Conservation (phyloP, 1,140 invertebrate species). For the Paracyclopina nana region DNA sequence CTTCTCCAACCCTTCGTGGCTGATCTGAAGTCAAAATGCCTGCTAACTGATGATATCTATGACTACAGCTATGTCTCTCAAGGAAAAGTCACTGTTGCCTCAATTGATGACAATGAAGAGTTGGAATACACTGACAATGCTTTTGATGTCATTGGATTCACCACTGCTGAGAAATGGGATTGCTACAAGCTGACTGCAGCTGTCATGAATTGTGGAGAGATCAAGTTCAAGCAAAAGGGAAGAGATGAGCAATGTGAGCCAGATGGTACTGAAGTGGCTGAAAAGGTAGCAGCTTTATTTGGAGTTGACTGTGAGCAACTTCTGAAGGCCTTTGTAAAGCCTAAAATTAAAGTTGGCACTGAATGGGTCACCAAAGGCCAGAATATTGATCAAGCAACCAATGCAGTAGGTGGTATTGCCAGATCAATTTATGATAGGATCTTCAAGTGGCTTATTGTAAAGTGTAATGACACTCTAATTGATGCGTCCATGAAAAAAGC, state of each 20-base stretch:
- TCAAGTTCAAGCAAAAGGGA: slow-evolving; percentile 99
- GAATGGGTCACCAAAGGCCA: slow-evolving; percentile 96
- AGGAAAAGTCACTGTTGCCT: slow-evolving; percentile 31
- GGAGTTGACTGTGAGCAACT: slow-evolving; percentile 68
- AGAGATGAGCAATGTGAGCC: slow-evolving; percentile 98
- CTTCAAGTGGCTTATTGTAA: slow-evolving; percentile 92
- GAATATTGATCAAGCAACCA: slow-evolving; percentile 59
- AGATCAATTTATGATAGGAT: slow-evolving; percentile 92
- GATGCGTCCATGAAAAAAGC: slow-evolving; percentile 94
- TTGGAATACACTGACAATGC: slow-evolving; percentile 57
- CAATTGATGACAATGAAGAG: slow-evolving; percentile 39
- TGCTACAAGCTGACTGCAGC: slow-evolving; percentile 91
- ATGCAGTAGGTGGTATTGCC: slow-evolving; percentile 75
- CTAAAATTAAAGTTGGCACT: slow-evolving; percentile 97
- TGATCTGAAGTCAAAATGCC: slow-evolving; percentile 38
- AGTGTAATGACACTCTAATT: slow-evolving; percentile 84
- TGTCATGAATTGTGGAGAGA: slow-evolving; percentile 94
- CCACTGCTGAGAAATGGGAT: slow-evolving; percentile 64
- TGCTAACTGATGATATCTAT: slow-evolving; percentile 40
- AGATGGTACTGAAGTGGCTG: slow-evolving; percentile 57
- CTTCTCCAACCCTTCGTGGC: slow-evolving; percentile 61
- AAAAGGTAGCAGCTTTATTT: slow-evolving; percentile 33
- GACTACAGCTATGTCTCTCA: slow-evolving; percentile 26
- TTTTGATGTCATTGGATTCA: slow-evolving; percentile 94
- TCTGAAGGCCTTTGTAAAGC: slow-evolving; percentile 92